phyloP scores from a whole-genome alignment of 2,113 vertebrate species.

The Gymnobelideus leadbeateri region DNA sequence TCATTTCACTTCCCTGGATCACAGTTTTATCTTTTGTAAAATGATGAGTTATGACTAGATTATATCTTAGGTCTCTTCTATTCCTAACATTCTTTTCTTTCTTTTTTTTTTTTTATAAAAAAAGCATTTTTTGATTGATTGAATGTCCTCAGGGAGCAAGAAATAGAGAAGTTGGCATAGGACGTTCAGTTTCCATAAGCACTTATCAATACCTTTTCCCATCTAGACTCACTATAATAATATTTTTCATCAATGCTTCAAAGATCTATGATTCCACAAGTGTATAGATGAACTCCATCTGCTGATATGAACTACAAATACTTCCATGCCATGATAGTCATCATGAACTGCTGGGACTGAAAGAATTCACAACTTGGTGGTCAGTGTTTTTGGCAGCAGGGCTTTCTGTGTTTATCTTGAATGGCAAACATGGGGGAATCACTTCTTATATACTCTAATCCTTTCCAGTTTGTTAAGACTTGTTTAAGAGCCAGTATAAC shows the following conservation, averaged over 20 bases:
- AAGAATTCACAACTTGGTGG: not conserved
- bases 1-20: not conserved
- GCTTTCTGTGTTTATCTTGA: not conserved
- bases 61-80: not conserved
- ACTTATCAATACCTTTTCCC: constrained; percentile 26
- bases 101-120: not conserved
- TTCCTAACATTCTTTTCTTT: not conserved
- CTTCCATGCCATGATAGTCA: not conserved
- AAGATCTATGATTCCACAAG: not conserved
- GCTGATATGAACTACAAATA: not conserved
- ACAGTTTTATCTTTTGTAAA: not conserved
- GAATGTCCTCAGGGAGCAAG: not conserved
- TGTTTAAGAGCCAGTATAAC: not conserved
- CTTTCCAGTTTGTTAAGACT: not conserved
- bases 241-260: not conserved
- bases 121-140: not conserved
- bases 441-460: not conserved
- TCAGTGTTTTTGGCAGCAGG: too few species aligned
- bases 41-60: not conserved
- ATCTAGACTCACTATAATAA: not conserved
- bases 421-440: not conserved
- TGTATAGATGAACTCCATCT: not conserved
- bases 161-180: not conserved
- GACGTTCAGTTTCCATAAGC: not conserved
- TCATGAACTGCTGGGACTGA: not conserved